These are phyloP conservation scores for Trichogramma pretiosum DNA, from an alignment of 1,140 invertebrate species.

Conservation along the genomic window DNA sequence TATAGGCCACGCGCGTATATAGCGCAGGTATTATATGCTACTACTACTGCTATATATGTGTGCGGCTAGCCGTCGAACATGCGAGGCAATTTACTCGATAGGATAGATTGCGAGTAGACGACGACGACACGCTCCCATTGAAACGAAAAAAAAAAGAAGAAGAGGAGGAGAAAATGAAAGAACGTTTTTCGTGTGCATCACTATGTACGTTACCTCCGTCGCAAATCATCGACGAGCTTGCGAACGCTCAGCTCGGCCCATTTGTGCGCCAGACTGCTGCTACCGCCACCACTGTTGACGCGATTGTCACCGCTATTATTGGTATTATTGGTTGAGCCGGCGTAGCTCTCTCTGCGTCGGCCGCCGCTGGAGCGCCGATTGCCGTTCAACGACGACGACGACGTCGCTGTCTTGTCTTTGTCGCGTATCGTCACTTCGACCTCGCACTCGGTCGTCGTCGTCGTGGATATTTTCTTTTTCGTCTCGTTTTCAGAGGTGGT, in stretches of 20 bases:
- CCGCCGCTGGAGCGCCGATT: background rate
- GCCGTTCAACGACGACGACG: background rate
- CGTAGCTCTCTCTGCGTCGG: background rate
- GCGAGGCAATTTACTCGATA: no score
- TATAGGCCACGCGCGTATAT: background rate
- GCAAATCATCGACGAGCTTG: constrained; percentile 19
- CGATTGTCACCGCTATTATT: background rate
- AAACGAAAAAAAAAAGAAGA: background rate
- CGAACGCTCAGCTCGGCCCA: constrained; percentile 25
- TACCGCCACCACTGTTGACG: background rate
- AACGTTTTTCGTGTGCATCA: background rate
- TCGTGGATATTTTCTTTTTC: background rate
- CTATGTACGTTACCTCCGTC: constrained; percentile 15
- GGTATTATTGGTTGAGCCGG: background rate
- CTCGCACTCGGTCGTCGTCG: no score
- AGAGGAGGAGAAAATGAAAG: background rate
- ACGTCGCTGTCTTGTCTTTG: background rate
- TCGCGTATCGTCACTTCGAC: background rate
- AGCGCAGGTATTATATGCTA: no score
- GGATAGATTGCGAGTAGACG: no score
- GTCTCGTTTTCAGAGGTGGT: constrained; percentile 2
- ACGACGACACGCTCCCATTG: background rate
- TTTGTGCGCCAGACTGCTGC: constrained; percentile 4
- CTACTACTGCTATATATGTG: no score
- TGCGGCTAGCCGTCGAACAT: no score